Conservation (phyloP, 1,140 invertebrate species). For the Copidosoma floridanum region DNA sequence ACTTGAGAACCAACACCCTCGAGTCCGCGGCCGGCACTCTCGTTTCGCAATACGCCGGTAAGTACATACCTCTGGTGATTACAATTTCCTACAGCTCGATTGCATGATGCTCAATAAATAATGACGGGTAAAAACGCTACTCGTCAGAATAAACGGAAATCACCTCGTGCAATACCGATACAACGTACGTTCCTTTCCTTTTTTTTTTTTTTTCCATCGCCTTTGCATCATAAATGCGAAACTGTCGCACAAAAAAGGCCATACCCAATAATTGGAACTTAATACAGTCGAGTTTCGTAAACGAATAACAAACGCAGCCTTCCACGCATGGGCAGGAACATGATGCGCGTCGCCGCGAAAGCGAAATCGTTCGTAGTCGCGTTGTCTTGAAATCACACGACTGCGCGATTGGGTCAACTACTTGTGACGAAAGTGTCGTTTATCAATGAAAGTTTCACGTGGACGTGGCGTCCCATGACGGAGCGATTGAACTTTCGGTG, state of each 20-base stretch:
- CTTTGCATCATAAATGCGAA: too few species aligned
- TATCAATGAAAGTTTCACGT: constrained; percentile 2
- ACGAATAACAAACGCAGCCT: background rate
- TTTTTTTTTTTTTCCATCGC: too few species aligned
- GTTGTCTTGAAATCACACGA: background rate
- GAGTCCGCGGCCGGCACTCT: constrained; percentile 89
- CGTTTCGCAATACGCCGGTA: constrained; percentile 87
- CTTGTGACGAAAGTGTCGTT: background rate
- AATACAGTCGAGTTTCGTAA: constrained; percentile 10
- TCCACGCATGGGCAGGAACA: background rate
- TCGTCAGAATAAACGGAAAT: too few species aligned
- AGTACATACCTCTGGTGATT: too few species aligned
- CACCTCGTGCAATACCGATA: too few species aligned
- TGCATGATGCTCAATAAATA: too few species aligned
- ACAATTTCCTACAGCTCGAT: constrained; percentile 32
- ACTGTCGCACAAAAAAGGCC: too few species aligned
- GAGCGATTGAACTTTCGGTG: too few species aligned
- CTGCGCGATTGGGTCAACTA: background rate
- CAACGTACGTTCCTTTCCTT: too few species aligned
- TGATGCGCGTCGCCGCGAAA: constrained; percentile 6
- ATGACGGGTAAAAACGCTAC: too few species aligned
- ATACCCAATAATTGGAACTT: too few species aligned
- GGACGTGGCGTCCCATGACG: too few species aligned
- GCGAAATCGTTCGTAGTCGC: background rate
- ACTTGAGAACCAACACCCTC: constrained; percentile 87